A percentile compares a stretch with the other conserved stretches of the same genome.
phyloP scores from a whole-genome alignment of 2,113 vertebrate species.

The Oncorhynchus keta region DNA sequence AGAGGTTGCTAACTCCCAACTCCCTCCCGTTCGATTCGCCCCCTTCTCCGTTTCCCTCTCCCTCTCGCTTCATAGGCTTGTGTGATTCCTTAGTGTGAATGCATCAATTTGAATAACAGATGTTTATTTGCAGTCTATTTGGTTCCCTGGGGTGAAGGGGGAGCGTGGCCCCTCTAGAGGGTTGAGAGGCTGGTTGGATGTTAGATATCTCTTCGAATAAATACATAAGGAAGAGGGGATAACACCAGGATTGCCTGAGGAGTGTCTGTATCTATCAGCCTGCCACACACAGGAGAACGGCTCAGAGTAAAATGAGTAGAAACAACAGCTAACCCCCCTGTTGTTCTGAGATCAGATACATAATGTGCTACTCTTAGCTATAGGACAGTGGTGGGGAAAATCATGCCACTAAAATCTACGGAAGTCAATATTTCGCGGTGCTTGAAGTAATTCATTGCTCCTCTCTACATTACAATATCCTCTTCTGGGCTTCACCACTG shows the following conservation, averaged over 20 bases:
- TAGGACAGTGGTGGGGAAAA: too few species aligned
- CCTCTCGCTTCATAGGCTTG: slow-evolving; percentile 17
- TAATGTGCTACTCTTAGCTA: too few species aligned
- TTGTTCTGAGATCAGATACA: too few species aligned
- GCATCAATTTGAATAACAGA: slow-evolving; percentile 61
- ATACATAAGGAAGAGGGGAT: slow-evolving; percentile 24
- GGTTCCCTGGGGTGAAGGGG: slow-evolving; percentile 28
- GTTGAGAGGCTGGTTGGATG: slow-evolving; percentile 6
- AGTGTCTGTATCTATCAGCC: background rate
- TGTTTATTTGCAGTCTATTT: slow-evolving; percentile 45
- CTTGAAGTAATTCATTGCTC: too few species aligned
- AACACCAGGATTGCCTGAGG: slow-evolving; percentile 1
- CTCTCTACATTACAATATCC: too few species aligned
- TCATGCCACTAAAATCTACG: too few species aligned
- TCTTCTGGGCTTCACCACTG: too few species aligned
- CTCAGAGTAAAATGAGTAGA: background rate
- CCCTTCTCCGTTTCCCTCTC: background rate
- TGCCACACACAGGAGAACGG: background rate
- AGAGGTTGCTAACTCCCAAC: slow-evolving; percentile 30
- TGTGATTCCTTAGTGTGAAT: slow-evolving; percentile 34
- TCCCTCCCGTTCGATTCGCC: background rate
- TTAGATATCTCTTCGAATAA: slow-evolving; percentile 36
- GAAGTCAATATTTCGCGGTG: too few species aligned
- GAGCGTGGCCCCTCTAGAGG: slow-evolving; percentile 26
- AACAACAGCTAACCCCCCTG: background rate